phyloP scores from a whole-genome alignment of 2,797 vertebrate species.

The Amniataba percoides region DNA sequence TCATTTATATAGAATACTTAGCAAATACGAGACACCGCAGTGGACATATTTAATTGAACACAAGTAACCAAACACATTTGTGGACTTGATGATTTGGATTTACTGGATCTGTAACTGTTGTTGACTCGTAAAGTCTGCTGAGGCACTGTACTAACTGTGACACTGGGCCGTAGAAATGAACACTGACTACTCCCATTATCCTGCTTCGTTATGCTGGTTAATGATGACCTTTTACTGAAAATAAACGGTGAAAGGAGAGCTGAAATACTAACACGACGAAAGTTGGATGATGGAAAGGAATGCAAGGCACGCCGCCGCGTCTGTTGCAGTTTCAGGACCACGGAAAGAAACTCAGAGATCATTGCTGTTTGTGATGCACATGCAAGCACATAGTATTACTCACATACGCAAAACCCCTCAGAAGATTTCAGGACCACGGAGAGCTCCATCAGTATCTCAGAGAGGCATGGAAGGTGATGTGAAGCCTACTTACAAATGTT shows the following conservation, averaged over 20 bases:
- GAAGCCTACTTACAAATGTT: conserved; percentile 14
- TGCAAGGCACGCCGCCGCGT: neutral
- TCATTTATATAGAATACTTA: neutral
- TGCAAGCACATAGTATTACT: neutral
- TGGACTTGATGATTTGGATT: neutral
- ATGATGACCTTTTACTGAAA: conserved; percentile 15
- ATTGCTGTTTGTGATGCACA: conserved; percentile 2
- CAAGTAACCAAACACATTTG: neutral
- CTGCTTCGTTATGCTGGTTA: neutral
- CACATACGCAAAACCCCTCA: neutral
- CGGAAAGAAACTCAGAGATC: conserved; percentile 29
- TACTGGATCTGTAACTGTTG: neutral
- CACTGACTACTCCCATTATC: neutral
- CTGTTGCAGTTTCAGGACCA: conserved; percentile 46
- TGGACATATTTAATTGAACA: neutral
- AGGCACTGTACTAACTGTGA: neutral
- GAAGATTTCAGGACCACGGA: conserved; percentile 60
- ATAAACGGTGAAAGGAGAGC: conserved; percentile 22
- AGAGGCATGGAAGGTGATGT: conserved; percentile 17
- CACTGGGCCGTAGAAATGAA: conserved; percentile 12
- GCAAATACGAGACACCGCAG: neutral
- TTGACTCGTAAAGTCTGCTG: neutral
- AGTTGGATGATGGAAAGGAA: conserved; percentile 21
- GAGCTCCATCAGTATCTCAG: conserved; percentile 36
- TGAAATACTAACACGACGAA: conserved; percentile 20